Conservation (phyloP, 53 echinoderm and acorn worm species). For the Hippasteria phrygiana region DNA sequence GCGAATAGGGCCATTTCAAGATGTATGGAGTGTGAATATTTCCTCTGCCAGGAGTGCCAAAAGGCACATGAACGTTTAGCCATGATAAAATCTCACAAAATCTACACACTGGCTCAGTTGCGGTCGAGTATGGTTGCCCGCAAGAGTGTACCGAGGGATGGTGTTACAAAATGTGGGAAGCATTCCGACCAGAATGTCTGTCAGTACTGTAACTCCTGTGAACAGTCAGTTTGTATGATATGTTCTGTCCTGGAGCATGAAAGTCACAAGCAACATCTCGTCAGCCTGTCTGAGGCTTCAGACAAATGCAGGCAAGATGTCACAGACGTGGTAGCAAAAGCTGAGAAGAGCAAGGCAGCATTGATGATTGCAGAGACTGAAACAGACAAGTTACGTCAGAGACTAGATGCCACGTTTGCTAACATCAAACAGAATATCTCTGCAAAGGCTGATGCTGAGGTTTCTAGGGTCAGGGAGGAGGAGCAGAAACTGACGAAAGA, state of each 20-base stretch:
- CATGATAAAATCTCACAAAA: slow-evolving; percentile 19
- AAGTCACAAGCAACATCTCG: neutral
- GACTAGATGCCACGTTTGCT: neutral
- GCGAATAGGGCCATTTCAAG: slow-evolving; percentile 12
- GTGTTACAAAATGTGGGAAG: slow-evolving; percentile 1
- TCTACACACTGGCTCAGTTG: slow-evolving; percentile 19
- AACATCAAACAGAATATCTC: slow-evolving; percentile 16
- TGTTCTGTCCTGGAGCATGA: neutral
- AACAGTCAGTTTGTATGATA: neutral
- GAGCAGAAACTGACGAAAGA: slow-evolving; percentile 16
- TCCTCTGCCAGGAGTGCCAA: slow-evolving; percentile 23
- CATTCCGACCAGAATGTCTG: neutral
- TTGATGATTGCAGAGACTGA: neutral
- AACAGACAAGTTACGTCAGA: neutral
- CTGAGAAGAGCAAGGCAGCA: neutral
- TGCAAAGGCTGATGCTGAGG: neutral
- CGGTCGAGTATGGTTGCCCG: neutral
- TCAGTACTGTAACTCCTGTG: slow-evolving; percentile 16
- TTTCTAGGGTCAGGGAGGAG: slow-evolving; percentile 1
- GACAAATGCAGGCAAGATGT: slow-evolving; percentile 17
- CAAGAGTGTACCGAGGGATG: neutral
- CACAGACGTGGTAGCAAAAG: neutral
- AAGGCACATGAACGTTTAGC: slow-evolving; percentile 18
- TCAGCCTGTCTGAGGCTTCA: neutral
- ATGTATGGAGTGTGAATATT: slow-evolving; percentile 15